phyloP scores from a whole-genome alignment of 1,140 invertebrate genomes.

The Heliothis subflexa region DNA sequence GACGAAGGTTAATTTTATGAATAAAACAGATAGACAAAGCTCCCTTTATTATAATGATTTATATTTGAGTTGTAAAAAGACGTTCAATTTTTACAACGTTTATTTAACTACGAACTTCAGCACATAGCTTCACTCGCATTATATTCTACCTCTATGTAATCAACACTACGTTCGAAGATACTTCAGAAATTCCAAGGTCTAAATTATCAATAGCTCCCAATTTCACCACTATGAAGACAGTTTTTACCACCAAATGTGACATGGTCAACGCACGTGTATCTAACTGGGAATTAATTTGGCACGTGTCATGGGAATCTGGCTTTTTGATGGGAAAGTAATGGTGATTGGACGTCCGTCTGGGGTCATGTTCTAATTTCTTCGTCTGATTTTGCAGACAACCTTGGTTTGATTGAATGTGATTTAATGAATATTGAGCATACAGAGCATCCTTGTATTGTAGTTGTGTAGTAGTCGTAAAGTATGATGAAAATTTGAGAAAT shows the following conservation, averaged over 20 bases:
- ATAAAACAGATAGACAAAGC: background rate
- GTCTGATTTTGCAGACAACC: background rate
- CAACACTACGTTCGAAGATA: too few relatives aligned
- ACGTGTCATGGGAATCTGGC: slow-evolving; percentile 17
- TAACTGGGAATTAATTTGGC: slow-evolving; percentile 20
- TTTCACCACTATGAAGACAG: background rate
- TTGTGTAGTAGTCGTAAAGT: too few relatives aligned
- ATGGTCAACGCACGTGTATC: slow-evolving; percentile 3
- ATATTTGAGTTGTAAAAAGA: too few relatives aligned
- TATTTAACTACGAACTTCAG: too few relatives aligned
- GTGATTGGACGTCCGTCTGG: slow-evolving; percentile 10
- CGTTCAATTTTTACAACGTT: too few relatives aligned
- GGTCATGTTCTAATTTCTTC: background rate
- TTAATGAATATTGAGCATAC: too few relatives aligned
- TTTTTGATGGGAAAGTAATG: slow-evolving; percentile 1
- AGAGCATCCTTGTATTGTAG: too few relatives aligned
- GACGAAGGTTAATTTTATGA: background rate
- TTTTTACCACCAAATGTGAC: slow-evolving; percentile 17
- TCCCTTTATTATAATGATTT: background rate
- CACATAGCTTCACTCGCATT: too few relatives aligned
- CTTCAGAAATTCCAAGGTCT: too few relatives aligned
- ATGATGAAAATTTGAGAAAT: too few relatives aligned
- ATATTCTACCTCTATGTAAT: background rate
- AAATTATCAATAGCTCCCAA: background rate
- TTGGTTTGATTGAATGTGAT: too few relatives aligned